Evolutionary conservation across 2,888 invertebrate genomes (phyloP).

Genomic region (Lobophora halterata): DNA sequence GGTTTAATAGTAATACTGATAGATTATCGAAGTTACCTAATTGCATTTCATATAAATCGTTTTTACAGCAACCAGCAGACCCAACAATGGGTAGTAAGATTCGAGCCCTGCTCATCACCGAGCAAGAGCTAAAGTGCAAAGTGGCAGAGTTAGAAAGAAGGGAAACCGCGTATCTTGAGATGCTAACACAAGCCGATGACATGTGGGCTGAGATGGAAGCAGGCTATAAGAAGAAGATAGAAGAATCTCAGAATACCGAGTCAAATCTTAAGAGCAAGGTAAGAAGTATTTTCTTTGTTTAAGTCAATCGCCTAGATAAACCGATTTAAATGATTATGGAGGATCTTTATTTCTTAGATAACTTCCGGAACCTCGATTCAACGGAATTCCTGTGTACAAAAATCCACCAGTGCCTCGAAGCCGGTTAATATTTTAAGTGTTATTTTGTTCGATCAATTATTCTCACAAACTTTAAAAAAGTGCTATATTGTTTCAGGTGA

Average conservation of each 20-base stretch:
- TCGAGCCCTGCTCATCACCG: conserved; percentile 69
- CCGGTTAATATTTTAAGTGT: too few relatives aligned
- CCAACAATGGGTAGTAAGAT: conserved; percentile 47
- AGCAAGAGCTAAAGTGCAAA: conserved; percentile 81
- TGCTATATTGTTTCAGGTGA: conserved; percentile 42
- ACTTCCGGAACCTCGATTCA: too few relatives aligned
- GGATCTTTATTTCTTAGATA: conserved; percentile 1
- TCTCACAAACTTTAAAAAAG: neutral
- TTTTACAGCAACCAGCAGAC: conserved; percentile 53
- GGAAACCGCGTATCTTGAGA: conserved; percentile 85
- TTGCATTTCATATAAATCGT: too few relatives aligned
- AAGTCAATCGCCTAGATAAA: neutral
- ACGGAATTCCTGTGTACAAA: too few relatives aligned
- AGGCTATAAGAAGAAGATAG: conserved; percentile 82
- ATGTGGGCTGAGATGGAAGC: conserved; percentile 86
- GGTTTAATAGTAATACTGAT: too few relatives aligned
- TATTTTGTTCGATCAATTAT: neutral
- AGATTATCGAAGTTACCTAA: too few relatives aligned
- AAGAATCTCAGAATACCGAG: conserved; percentile 71
- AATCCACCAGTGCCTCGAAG: too few relatives aligned
- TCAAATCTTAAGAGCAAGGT: conserved; percentile 77
- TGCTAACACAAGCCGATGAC: conserved; percentile 86
- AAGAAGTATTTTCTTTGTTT: neutral
- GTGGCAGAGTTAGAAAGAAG: conserved; percentile 83
- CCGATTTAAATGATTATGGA: neutral